phyloP scores from a whole-genome alignment of 2,888 invertebrate genomes.

The Drosophila nr. perissopoda region DNA sequence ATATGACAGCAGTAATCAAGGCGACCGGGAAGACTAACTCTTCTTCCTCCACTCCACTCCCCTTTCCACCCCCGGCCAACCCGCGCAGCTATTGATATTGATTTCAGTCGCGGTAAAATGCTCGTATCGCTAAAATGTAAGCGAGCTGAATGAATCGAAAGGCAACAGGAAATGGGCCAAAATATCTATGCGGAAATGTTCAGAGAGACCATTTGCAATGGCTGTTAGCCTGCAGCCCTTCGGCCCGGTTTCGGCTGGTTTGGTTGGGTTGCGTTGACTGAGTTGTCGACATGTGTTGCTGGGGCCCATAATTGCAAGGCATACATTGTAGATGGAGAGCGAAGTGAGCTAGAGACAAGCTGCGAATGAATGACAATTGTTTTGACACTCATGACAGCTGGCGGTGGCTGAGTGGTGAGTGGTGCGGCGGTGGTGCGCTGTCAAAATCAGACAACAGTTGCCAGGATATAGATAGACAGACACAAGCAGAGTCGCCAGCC shows the following conservation, averaged over 20 bases:
- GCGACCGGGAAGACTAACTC: conserved; percentile 29
- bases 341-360: conserved; percentile 34
- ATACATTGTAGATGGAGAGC: conserved; percentile 20
- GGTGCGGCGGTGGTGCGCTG: conserved; percentile 20
- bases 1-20: conserved; percentile 77
- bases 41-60: not conserved
- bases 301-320: conserved; percentile 67
- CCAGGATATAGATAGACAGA: conserved; percentile 10
- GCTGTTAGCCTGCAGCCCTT: conserved; percentile 2
- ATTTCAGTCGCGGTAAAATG: conserved; percentile 57
- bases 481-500: not conserved
- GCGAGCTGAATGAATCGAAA: conserved; percentile 30
- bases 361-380: conserved; percentile 71
- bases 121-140: conserved; percentile 35
- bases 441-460: conserved; percentile 41
- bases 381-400: conserved; percentile 65
- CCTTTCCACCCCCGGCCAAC: not conserved
- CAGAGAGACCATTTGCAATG: conserved; percentile 36
- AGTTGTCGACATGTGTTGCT: conserved; percentile 71
- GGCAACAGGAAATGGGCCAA: conserved; percentile 72
- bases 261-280: conserved; percentile 11
- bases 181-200: conserved; percentile 72
- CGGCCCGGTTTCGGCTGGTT: conserved; percentile 3
- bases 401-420: conserved; percentile 5
- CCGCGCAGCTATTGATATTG: conserved; percentile 50